phyloP scores from a whole-genome alignment of 2,797 vertebrate genomes.

The Poecilia wingei region DNA sequence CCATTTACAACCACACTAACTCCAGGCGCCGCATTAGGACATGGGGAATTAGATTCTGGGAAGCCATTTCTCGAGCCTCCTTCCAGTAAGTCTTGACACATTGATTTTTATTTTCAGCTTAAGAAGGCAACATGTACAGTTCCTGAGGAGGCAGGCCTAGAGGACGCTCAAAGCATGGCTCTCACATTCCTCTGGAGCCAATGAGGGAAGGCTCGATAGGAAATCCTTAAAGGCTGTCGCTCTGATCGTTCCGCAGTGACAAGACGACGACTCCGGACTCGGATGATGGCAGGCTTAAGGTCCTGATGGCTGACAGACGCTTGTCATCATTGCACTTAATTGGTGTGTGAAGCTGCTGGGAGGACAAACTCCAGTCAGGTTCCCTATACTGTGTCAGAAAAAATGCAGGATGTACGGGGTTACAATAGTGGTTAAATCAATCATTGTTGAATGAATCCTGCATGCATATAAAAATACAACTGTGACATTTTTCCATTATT shows the following conservation, averaged over 20 bases:
- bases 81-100: constrained; percentile 55
- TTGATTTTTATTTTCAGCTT: constrained; percentile 55
- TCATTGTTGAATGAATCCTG: too few species aligned
- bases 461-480: too few species aligned
- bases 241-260: constrained; percentile 47
- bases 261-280: constrained; percentile 40
- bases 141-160: constrained; percentile 47
- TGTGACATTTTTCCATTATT: background rate
- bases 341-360: constrained; percentile 52
- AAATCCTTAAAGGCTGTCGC: constrained; percentile 51
- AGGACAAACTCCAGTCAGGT: constrained; percentile 21
- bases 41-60: constrained; percentile 54
- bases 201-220: constrained; percentile 36
- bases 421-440: background rate
- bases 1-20: constrained; percentile 55
- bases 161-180: constrained; percentile 33
- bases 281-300: constrained; percentile 46
- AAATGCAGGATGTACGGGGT: background rate
- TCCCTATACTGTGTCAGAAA: constrained; percentile 5
- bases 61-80: constrained; percentile 41
- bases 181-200: constrained; percentile 24
- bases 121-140: constrained; percentile 42
- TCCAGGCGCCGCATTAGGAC: constrained; percentile 54
- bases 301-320: constrained; percentile 59
- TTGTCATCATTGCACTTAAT: constrained; percentile 59